These are phyloP conservation scores for Trypoxylon attenuatum DNA, from an alignment of 2,888 invertebrate species.

Conservation along the genomic window DNA sequence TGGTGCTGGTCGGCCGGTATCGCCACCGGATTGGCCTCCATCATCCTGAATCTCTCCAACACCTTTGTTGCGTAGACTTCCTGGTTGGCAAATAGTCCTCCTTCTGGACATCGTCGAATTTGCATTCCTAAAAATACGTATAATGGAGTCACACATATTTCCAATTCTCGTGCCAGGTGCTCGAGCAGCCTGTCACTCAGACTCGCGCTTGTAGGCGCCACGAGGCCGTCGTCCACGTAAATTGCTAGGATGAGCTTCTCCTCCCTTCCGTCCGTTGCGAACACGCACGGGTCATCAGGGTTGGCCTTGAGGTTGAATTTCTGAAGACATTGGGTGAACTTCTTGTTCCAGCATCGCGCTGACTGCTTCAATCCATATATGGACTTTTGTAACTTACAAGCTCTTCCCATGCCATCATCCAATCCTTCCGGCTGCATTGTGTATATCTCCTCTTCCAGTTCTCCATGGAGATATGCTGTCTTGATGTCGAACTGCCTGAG, in stretches of 20 bases:
- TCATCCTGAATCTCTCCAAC: conserved; percentile 4
- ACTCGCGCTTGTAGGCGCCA: neutral
- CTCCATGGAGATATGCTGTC: conserved; percentile 3
- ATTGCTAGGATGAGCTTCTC: neutral
- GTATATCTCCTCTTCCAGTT: neutral
- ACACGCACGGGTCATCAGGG: conserved; percentile 9
- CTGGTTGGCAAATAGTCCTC: conserved; percentile 5
- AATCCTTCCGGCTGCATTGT: neutral
- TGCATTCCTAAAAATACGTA: conserved; percentile 11
- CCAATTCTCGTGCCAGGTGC: neutral
- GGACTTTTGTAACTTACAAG: conserved; percentile 2
- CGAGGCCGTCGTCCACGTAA: conserved; percentile 12
- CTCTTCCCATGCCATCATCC: conserved; percentile 9
- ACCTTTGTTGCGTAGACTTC: conserved; percentile 3
- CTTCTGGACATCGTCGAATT: neutral
- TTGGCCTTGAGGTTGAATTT: neutral
- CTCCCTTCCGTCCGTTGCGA: neutral
- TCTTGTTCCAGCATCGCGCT: neutral
- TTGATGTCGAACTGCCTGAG: neutral
- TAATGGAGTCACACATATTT: neutral
- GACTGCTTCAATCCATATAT: conserved; percentile 20
- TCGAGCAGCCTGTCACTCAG: neutral
- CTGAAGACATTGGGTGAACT: neutral
- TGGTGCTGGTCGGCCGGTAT: neutral
- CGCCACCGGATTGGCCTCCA: conserved; percentile 1